A percentile compares a stretch with the other conserved stretches of the same genome.
Conservation (phyloP, 1,140 invertebrate genomes). For the Lysiphlebus fabarum region DNA sequence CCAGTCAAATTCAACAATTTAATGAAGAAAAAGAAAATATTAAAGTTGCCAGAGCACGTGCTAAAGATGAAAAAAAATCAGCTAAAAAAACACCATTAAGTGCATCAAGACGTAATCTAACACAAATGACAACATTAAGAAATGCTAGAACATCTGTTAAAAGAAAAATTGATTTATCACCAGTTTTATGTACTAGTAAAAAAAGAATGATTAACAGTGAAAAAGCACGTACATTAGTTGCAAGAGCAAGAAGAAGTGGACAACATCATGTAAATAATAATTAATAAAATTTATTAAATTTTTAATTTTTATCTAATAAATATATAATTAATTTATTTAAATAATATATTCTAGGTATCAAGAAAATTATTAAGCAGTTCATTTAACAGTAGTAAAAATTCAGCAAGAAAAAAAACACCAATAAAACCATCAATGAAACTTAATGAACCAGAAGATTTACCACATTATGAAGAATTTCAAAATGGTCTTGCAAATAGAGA, state of each 20-base stretch:
- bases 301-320: not conserved
- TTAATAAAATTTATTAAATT: not conserved
- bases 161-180: conserved; percentile 42
- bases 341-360: not conserved
- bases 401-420: conserved; percentile 11
- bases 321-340: conserved; percentile 8
- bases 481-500: conserved; percentile 42
- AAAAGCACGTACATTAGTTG: conserved; percentile 30
- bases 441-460: conserved; percentile 7
- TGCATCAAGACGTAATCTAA: conserved; percentile 35
- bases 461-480: conserved; percentile 45
- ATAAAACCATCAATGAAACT: conserved; percentile 12
- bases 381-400: not conserved
- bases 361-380: conserved; percentile 6
- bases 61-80: conserved; percentile 41
- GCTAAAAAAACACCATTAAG: conserved; percentile 42
- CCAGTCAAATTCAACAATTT: conserved; percentile 24
- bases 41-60: conserved; percentile 35
- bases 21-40: conserved; percentile 30
- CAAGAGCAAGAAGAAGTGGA: conserved; percentile 36
- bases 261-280: conserved; percentile 26
- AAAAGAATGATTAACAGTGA: conserved; percentile 31
- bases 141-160: conserved; percentile 36
- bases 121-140: conserved; percentile 30
- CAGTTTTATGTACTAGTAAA: conserved; percentile 29